These are phyloP conservation scores for Damaliscus lunatus DNA, from an alignment of 2,113 vertebrate genomes.

Conservation along the genomic window DNA sequence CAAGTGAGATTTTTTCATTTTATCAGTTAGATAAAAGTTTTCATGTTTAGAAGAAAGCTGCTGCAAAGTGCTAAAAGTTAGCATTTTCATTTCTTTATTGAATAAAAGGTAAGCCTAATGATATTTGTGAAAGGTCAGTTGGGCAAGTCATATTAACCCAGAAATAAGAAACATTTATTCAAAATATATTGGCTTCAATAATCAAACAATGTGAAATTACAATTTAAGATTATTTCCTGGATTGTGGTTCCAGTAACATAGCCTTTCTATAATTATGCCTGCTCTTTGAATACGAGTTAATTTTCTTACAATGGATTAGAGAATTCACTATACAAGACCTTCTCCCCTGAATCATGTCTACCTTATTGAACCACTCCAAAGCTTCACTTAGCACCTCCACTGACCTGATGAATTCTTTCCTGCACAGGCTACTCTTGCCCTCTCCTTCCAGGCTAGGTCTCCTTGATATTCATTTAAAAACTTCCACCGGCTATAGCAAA, in stretches of 20 bases:
- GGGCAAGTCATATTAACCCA: background rate
- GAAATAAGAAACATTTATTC: background rate
- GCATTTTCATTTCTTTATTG: background rate
- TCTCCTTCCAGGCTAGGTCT: background rate
- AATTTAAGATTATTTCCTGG: background rate
- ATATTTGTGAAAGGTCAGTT: background rate
- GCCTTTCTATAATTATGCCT: background rate
- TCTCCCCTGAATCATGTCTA: background rate
- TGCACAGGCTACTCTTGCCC: background rate
- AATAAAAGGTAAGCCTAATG: background rate
- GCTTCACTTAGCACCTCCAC: background rate
- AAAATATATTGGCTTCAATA: background rate
- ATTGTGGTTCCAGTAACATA: background rate
- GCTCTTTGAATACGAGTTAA: background rate
- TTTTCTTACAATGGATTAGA: background rate
- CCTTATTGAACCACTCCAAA: background rate
- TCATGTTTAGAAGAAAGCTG: background rate
- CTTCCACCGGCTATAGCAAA: background rate
- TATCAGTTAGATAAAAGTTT: background rate
- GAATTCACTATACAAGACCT: background rate
- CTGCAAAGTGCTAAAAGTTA: background rate
- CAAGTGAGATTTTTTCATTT: background rate
- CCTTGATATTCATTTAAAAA: background rate
- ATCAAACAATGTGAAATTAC: background rate
- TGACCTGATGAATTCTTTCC: background rate